Base-by-base conservation (phyloP, 2,888 invertebrate genomes). In the Drosophila recens region DNA sequence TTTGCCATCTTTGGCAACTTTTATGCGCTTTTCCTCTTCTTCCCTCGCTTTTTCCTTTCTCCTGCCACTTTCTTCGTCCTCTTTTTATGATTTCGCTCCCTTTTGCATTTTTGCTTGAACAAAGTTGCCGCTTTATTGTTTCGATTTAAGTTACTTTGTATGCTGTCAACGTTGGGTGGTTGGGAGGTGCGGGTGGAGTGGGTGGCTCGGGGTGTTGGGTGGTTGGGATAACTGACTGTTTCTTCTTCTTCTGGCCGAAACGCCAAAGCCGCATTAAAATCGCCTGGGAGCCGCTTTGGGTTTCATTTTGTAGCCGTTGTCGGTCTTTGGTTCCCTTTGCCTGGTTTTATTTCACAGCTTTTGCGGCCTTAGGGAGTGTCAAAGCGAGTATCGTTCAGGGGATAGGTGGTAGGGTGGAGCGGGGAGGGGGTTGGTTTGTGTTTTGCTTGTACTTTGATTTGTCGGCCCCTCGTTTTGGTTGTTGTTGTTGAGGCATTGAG, bases 141-240 rank as follows among this genome's bases (percentile, higher is more conserved):
- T 90, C 90, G 90, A 91, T 91, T 90, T 90, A 89, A 86, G 91
- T 90, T 91, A 91, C 92, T 91, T 91, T 91, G 91, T 91, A 91
- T 91, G 90, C 91, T 91, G 91, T 91, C 91, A 91, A 87, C 92
- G 91, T 91, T 81, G 88, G 82, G 79, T 40, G 66, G 49, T 40
- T 63, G 71, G 80, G 54, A 58, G 76, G 45, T 49, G 57, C 49
- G 51, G 56, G 45, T 38, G 65, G 46, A 30, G 46, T 13, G 46
- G 53, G 23, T 40, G 34, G 8, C 13, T 33, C 20, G 53, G 67
- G 52, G 27, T 23, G 23, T 23, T 71, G 45, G 61, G 23, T 63
- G 51, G 17, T 40, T 38, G 23, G 45, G 20, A 33, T 48, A 48
- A 48, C 36, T 46, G 62, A 46, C 46, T 49, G 33, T 51, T 64